phyloP scores from a whole-genome alignment of 2,888 invertebrate genomes.

The Xiphydria camelus region DNA sequence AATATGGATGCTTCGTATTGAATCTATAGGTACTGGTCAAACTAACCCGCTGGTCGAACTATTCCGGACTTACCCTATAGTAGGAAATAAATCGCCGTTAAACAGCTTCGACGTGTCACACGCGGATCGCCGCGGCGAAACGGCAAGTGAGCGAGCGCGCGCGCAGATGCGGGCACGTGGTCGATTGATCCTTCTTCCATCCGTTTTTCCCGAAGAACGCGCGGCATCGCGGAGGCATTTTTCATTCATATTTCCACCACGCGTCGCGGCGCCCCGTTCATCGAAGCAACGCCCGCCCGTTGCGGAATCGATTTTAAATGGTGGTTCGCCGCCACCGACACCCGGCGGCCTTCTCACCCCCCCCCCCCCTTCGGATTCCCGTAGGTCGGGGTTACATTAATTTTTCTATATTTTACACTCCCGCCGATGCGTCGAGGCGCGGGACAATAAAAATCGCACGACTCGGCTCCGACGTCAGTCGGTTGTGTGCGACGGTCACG shows the following conservation, averaged over 20 bases:
- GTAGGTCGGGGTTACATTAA: conserved; percentile 45
- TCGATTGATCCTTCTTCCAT: conserved; percentile 45
- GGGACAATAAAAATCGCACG: conserved; percentile 36
- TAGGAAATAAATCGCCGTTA: too few relatives aligned
- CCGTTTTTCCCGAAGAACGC: conserved; percentile 35
- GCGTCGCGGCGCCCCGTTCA: conserved; percentile 42
- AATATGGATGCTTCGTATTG: too few relatives aligned
- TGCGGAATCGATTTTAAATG: conserved; percentile 49
- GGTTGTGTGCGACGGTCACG: too few relatives aligned
- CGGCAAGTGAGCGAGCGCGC: too few relatives aligned
- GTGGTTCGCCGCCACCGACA: conserved; percentile 24
- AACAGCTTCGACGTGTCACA: too few relatives aligned
- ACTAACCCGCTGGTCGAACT: too few relatives aligned
- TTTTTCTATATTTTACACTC: conserved; percentile 32
- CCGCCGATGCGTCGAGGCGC: conserved; percentile 21
- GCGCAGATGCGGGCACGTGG: conserved; percentile 54
- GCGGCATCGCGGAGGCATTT: conserved; percentile 50
- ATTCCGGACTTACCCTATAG: too few relatives aligned
- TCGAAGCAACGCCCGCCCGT: conserved; percentile 39
- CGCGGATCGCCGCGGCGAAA: too few relatives aligned
- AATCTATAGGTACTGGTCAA: too few relatives aligned
- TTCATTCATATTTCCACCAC: conserved; percentile 51
- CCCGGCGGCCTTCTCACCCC: conserved; percentile 15
- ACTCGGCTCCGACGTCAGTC: not conserved
- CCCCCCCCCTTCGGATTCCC: conserved; percentile 31